Conservation (phyloP, 2,797 vertebrate genomes). For the Esox lucius region DNA sequence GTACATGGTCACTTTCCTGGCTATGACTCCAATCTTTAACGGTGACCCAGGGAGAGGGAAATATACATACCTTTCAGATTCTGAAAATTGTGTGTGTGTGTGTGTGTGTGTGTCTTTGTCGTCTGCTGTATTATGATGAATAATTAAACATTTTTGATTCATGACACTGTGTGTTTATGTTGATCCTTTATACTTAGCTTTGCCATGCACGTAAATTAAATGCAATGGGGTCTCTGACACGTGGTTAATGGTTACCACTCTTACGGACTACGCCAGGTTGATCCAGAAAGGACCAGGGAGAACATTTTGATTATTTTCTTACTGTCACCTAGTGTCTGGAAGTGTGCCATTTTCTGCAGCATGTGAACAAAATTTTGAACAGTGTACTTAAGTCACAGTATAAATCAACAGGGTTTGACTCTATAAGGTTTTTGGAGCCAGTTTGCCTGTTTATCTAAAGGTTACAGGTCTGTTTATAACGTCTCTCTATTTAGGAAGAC, state of each 20-base stretch:
- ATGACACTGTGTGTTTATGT: not conserved
- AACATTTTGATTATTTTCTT: too few species aligned
- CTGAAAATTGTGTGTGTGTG: not conserved
- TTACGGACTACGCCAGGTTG: too few species aligned
- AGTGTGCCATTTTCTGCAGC: too few species aligned
- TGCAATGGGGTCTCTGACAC: too few species aligned
- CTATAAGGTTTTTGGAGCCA: too few species aligned
- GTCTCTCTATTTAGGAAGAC: not conserved
- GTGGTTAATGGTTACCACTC: too few species aligned
- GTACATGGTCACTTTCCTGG: not conserved
- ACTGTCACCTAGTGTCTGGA: too few species aligned
- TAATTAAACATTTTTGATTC: not conserved
- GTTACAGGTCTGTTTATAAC: not conserved
- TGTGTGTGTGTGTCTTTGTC: not conserved
- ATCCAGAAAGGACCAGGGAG: too few species aligned
- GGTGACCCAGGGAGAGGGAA: slow-evolving; percentile 31
- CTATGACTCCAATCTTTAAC: not conserved
- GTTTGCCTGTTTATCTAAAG: too few species aligned
- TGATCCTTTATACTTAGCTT: not conserved
- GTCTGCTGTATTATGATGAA: not conserved
- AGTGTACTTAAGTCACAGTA: too few species aligned
- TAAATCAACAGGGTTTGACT: too few species aligned
- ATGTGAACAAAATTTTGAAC: too few species aligned
- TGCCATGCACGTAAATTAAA: not conserved
- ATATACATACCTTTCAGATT: not conserved